Percentiles rank a stretch among this genome's conserved stretches.
phyloP scores from a whole-genome alignment of 1,140 invertebrate species.

The Himalopsyche phryganea region DNA sequence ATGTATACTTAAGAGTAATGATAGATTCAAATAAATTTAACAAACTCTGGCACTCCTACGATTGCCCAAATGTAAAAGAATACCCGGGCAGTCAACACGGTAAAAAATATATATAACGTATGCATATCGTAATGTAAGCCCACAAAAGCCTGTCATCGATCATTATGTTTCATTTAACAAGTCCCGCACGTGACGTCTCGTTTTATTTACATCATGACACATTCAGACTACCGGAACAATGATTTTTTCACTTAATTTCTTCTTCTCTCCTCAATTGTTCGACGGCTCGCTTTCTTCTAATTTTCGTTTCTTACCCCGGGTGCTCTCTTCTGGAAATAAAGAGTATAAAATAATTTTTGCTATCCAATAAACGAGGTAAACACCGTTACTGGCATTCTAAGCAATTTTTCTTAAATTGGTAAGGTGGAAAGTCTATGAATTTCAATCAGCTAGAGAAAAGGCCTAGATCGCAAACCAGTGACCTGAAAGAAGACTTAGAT shows the following conservation, averaged over 20 bases:
- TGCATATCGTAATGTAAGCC: conserved; percentile 11
- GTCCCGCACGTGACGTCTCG: not conserved
- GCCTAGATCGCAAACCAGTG: too few species aligned
- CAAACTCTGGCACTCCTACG: conserved; percentile 32
- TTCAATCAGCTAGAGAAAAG: too few species aligned
- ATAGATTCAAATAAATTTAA: conserved; percentile 32
- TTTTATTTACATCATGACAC: conserved; percentile 27
- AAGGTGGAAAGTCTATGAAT: too few species aligned
- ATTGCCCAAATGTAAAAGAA: conserved; percentile 30
- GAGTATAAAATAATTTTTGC: too few species aligned
- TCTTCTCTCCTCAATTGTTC: conserved; percentile 43
- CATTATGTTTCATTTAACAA: not conserved
- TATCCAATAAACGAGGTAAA: too few species aligned
- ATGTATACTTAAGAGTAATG: conserved; percentile 16
- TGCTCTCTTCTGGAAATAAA: conserved; percentile 44
- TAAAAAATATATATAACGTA: conserved; percentile 31
- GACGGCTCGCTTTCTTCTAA: conserved; percentile 43
- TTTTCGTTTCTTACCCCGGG: conserved; percentile 54
- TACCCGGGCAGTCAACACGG: conserved; percentile 31
- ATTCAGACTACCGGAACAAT: conserved; percentile 28
- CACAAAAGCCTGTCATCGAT: conserved; percentile 21
- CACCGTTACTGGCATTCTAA: too few species aligned
- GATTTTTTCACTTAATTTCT: conserved; percentile 8
- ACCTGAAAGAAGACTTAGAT: too few species aligned
- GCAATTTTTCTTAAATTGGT: too few species aligned